Conservation (phyloP, 2,888 invertebrate genomes). For the Cephus rjabovi region DNA sequence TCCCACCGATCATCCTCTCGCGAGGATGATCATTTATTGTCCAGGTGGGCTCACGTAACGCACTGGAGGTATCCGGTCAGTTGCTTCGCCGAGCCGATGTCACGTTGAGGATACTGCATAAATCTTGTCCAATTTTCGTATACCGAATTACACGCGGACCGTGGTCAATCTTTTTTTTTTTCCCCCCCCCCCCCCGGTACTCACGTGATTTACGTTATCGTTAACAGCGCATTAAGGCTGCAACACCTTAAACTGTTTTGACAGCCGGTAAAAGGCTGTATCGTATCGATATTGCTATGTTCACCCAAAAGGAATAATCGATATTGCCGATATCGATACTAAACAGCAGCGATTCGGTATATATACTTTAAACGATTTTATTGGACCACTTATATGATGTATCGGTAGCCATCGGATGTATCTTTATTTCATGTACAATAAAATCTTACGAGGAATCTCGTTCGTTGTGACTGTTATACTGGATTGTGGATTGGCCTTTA, state of each 20-base stretch:
- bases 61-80: neutral
- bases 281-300: constrained; percentile 8
- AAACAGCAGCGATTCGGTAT: too few relatives aligned
- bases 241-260: constrained; percentile 32
- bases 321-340: too few relatives aligned
- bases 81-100: neutral
- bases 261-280: constrained; percentile 21
- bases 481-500: too few relatives aligned
- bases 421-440: too few relatives aligned
- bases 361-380: too few relatives aligned
- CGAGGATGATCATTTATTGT: neutral
- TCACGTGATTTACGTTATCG: constrained; percentile 37
- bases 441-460: too few relatives aligned
- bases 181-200: neutral
- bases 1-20: too few relatives aligned
- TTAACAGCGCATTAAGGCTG: constrained; percentile 36
- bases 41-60: neutral
- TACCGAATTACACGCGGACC: neutral
- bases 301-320: constrained; percentile 12
- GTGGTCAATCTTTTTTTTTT: constrained; percentile 14
- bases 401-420: too few relatives aligned
- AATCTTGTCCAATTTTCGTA: neutral
- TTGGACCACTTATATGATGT: constrained; percentile 32
- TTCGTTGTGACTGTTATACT: too few relatives aligned
- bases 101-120: neutral